Evolutionary conservation across 2,113 vertebrate species (phyloP), one percentile per base, ranked within the genome.

Genomic region (Atrichornis clamosus): DNA sequence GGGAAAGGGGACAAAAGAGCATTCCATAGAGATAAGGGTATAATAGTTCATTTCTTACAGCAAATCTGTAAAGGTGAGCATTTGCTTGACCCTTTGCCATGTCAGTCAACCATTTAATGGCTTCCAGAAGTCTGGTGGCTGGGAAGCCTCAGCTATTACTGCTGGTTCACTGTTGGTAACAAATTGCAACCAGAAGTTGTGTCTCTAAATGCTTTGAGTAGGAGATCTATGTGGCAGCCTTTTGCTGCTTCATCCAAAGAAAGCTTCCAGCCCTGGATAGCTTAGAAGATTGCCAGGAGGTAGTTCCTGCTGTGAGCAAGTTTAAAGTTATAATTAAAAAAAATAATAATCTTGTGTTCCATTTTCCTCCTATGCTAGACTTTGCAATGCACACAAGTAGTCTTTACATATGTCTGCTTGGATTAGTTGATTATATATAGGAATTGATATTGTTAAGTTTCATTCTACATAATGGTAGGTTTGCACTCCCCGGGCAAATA

Each of bases 1-100:
- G 26, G 11, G 5, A 62, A 52, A 67, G 62, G 35, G 26, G 21
- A 55, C 55, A 63, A 87, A 84, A 88, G 73, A 84, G 9, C 13
- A 13, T 75, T 91, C 56, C n/a, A 4, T 18, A 50, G 76, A 79
- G 91, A 84, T 81, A 72, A 75, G 32, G 9, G 16, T 79, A 7
- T 69, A 90, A 84, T 63, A 68, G 41, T 87, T 70, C 47, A 28
- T 84, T 84, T 56, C 62, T 86, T 55, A 32, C 27, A 39, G 73
- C 15, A 55, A 59, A 72, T 87, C 52, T 78, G 49, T 70, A 39
- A 80, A 63, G 77, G 77, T 91, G 87, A 93, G 78, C 65, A 19
- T 87, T 94, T 82, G 19, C 58, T 87, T 75, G 90, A 94, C 84
- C 93, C n/a, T 89, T 87, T 93, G 72, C 68, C 41, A 5, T 70